These are phyloP conservation scores for Chinchilla lanigera DNA, from an alignment of 2,113 vertebrate genomes.

Conservation along the genomic window DNA sequence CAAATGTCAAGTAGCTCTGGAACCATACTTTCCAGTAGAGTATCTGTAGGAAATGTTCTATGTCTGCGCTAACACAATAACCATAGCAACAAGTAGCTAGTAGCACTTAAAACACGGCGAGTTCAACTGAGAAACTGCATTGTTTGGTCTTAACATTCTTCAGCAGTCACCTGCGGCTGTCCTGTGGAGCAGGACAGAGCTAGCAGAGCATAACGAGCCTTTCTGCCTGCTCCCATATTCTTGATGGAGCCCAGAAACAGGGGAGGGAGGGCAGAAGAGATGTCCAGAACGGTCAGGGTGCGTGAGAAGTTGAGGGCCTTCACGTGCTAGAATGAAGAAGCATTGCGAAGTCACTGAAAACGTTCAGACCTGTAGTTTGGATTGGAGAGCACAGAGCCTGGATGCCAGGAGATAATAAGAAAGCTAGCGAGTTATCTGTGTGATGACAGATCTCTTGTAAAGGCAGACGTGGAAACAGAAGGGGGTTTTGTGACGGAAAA, in stretches of 20 bases:
- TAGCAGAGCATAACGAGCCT: not conserved
- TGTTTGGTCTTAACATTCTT: not conserved
- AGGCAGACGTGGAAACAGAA: not conserved
- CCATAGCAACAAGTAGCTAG: not conserved
- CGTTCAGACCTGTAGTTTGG: not conserved
- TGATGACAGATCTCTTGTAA: not conserved
- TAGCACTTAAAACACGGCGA: not conserved
- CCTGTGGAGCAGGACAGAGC: not conserved
- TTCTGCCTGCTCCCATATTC: not conserved
- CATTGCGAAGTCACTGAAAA: not conserved
- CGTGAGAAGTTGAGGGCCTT: not conserved
- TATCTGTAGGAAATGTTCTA: not conserved
- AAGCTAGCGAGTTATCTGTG: not conserved
- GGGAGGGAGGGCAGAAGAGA: not conserved
- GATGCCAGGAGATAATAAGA: not conserved
- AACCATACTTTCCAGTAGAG: not conserved
- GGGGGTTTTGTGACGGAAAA: not conserved
- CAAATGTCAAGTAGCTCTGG: not conserved
- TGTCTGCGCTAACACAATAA: rapidly evolving
- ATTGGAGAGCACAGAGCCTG: not conserved
- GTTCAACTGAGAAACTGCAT: not conserved
- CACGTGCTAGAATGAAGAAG: not conserved
- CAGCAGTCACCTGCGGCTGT: not conserved
- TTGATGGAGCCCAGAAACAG: not conserved
- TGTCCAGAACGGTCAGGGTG: not conserved